phyloP scores from a whole-genome alignment of 2,888 invertebrate species.

The Macaria notata region DNA sequence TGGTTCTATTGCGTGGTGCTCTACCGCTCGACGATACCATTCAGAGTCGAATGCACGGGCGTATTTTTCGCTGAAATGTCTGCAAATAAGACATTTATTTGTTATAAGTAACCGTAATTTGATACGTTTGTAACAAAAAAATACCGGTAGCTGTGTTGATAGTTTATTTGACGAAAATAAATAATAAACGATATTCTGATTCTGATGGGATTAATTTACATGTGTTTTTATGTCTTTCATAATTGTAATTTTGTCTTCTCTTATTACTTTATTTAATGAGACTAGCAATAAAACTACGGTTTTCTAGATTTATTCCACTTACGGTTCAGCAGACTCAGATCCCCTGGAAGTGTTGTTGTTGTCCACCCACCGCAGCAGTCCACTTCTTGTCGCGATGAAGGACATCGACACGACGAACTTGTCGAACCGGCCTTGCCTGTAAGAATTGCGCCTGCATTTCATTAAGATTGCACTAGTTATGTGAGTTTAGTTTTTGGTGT shows the following conservation, averaged over 20 bases:
- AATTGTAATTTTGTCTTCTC: no score
- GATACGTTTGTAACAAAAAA: no score
- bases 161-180: no score
- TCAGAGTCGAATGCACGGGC: conserved; percentile 92
- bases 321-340: conserved; percentile 86
- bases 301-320: conserved; percentile 50
- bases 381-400: conserved; percentile 95
- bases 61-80: conserved; percentile 91
- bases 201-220: no score
- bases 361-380: conserved; percentile 93
- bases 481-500: neutral
- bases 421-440: conserved; percentile 91
- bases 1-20: conserved; percentile 92
- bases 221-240: no score
- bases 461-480: conserved; percentile 16
- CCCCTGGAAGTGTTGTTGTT: conserved; percentile 74
- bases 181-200: no score
- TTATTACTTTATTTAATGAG: no score
- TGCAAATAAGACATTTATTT: conserved; percentile 57
- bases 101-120: no score
- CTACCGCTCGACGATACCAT: conserved; percentile 95
- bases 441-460: conserved; percentile 56
- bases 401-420: conserved; percentile 92
- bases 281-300: no score
- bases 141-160: no score